Evolutionary conservation across 2,113 vertebrate genomes (phyloP).

Genomic region (Aegotheles bennettii): DNA sequence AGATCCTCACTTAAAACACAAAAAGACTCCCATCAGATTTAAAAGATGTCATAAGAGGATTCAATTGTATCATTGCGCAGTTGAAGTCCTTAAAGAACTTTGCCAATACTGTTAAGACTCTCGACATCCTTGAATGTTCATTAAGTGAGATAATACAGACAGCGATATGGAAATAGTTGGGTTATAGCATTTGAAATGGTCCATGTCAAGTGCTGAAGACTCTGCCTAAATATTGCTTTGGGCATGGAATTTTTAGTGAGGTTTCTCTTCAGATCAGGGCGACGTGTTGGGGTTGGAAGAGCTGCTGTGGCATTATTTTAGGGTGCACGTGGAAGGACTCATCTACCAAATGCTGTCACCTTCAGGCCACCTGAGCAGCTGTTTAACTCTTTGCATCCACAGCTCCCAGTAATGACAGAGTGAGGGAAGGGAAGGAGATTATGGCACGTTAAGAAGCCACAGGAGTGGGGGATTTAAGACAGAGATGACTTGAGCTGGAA

Average conservation of each 20-base stretch:
- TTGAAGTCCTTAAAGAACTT: constrained; percentile 3
- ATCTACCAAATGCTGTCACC: background rate
- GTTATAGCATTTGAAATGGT: background rate
- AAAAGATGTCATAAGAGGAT: background rate
- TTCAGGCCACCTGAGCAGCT: rapidly evolving
- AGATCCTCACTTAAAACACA: constrained; percentile 2
- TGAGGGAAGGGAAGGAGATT: background rate
- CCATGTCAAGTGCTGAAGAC: background rate
- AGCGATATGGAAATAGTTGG: background rate
- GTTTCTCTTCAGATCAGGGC: background rate
- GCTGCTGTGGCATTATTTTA: background rate
- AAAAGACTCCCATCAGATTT: background rate
- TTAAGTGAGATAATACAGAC: background rate
- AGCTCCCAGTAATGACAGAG: rapidly evolving
- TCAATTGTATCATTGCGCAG: background rate
- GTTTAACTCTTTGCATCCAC: background rate
- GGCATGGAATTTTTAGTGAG: background rate
- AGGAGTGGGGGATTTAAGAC: background rate
- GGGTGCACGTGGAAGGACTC: background rate
- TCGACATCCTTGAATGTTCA: background rate
- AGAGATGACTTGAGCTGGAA: constrained; percentile 16
- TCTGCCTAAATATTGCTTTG: background rate
- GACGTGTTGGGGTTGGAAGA: background rate
- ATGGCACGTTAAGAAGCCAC: background rate
- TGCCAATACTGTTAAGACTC: background rate